Evolutionary conservation across 2,797 vertebrate genomes (phyloP), one percentile per base, ranked within the genome.

Genomic region (Diceros bicornis): DNA sequence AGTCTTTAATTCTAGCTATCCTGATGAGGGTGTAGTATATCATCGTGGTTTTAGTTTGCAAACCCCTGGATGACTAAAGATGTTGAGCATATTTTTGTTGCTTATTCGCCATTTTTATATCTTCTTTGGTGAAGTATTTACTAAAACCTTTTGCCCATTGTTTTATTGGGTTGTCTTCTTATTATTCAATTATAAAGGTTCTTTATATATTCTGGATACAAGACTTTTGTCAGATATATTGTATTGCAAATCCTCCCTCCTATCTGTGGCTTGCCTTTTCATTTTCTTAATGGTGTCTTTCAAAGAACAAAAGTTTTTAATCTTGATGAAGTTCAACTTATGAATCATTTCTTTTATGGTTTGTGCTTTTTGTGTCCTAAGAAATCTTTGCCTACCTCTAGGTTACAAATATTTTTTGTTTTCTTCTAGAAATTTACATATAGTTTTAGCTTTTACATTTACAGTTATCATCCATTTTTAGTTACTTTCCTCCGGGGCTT

Each of bases 391-490:
- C 59, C 72, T 62, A 44, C 59, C 14, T 61, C 18, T 44, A 84
- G 34, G 32, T 91, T 59, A 94, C 27, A 88, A 57, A 37, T 17
- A 62, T 55, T 25, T 84, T 84, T 83, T 50, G 61, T 93, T 96
- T 82, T 91, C 27, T 78, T 59, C 82, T 78, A 85, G 90, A 91
- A 81, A 62, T 83, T 59, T 64, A 84, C 27, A 77, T 44, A 21
- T 14, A 81, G 83, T 61, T 94, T 92, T 69, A 79, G 44, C 27
- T 94, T 96, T 93, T 64, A 89, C 10, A 4, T 71, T 97, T 92
- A 89, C 10, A 4, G 66, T 97, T 92, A 84, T 69, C 57, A 79
- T 47, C 27, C 59, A 55, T 81, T 84, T 93, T 41, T 32, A 93
- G 68, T 77, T 71, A 71, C 6, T 64, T 75, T 88, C 41, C 34